A percentile compares a stretch with the other conserved stretches of the same genome.
These are phyloP conservation scores for Lerema accius DNA, from an alignment of 1,140 invertebrate species.

Conservation along the genomic window DNA sequence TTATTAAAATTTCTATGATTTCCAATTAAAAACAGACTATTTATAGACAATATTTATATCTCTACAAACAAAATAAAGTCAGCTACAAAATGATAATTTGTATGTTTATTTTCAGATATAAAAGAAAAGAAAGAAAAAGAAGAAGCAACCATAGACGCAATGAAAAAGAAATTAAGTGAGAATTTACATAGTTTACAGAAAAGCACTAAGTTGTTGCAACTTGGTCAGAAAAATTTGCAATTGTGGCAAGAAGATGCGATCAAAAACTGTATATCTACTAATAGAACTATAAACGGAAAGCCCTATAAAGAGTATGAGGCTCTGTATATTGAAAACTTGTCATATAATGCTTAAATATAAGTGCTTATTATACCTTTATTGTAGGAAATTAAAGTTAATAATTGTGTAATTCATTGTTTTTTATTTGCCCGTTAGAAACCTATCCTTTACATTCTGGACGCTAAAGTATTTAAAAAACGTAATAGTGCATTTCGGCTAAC, in stretches of 20 bases:
- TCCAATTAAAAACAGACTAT: too few species aligned
- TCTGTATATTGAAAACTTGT: conserved; percentile 42
- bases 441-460: too few species aligned
- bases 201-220: conserved; percentile 50
- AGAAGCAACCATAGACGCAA: conserved; percentile 45
- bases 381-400: too few species aligned
- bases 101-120: conserved; percentile 52
- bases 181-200: conserved; percentile 52
- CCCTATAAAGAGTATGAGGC: conserved; percentile 57
- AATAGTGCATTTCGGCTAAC: too few species aligned
- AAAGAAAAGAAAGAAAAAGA: conserved; percentile 48
- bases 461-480: too few species aligned
- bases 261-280: conserved; percentile 53
- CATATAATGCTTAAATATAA: background rate
- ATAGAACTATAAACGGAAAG: conserved; percentile 55
- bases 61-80: too few species aligned
- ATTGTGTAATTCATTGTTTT: too few species aligned
- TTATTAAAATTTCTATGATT: too few species aligned
- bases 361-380: too few species aligned
- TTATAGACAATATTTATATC: too few species aligned
- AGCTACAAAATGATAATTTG: too few species aligned
- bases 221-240: conserved; percentile 50
- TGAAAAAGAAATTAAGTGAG: conserved; percentile 61
- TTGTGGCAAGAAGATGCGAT: conserved; percentile 56
- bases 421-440: too few species aligned